Evolutionary conservation across 2,113 vertebrate genomes (phyloP).

Genomic region (Ageneiosus marmoratus): DNA sequence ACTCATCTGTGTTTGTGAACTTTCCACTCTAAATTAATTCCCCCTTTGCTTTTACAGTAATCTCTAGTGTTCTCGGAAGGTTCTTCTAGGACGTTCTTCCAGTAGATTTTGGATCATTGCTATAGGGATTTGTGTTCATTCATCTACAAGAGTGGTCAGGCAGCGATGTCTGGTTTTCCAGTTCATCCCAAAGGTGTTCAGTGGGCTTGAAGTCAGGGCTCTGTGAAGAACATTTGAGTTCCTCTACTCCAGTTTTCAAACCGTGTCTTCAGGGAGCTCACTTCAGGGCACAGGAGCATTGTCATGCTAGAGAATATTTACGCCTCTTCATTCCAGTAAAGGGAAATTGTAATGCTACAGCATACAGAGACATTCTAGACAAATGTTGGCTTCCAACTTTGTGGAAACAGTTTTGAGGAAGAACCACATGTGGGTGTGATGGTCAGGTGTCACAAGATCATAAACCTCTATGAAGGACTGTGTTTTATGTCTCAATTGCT

Average conservation of each 20-base stretch:
- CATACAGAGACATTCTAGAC: neutral
- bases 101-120: neutral
- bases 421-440: neutral
- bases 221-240: neutral
- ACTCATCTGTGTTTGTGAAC: neutral
- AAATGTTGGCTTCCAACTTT: neutral
- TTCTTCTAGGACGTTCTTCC: too few relatives aligned
- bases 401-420: neutral
- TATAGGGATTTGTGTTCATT: neutral
- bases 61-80: too few relatives aligned
- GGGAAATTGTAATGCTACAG: neutral
- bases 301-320: neutral
- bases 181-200: neutral
- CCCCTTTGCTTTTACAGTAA: neutral
- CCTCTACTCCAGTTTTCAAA: neutral
- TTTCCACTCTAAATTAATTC: neutral
- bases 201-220: neutral
- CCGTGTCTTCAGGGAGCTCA: neutral
- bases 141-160: neutral
- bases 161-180: neutral
- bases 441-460: conserved; percentile 1
- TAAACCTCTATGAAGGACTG: neutral
- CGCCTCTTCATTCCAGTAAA: neutral
- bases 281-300: too few relatives aligned
- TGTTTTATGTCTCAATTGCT: conserved; percentile 6